Base-by-base conservation (phyloP, 2,888 invertebrate species). In the Microctonus hyperodae region DNA sequence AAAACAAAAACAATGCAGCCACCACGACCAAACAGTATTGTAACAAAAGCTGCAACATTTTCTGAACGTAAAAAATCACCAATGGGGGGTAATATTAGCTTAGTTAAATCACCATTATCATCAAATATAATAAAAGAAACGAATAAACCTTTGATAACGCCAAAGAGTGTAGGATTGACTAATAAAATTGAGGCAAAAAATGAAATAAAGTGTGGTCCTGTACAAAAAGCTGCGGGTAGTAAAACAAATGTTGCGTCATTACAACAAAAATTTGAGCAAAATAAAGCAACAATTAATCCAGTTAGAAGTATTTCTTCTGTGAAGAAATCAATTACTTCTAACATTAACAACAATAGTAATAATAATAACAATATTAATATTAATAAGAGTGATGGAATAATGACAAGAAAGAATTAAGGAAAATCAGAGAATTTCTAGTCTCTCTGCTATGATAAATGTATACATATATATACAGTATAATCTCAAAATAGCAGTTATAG, bases 251-350 rank as follows among this genome's bases (percentile, higher is more conserved):
- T 93, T 64, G 92, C 92, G 33, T 90, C 90, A 67, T 85, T 93
- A 74, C 93, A 93, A 77, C 92, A 92, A 76, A 92, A 91, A 81
- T 93, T 93, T 79, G 93, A 93, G 84, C 89, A 87, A 76, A 85
- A 84, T 60, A 79, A 76, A 60, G 70, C 64, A 11, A 69, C 67
- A 67, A 72, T 60, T 53, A 72, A 69, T 53, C 64, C 50, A 40
- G 16, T 22, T 60, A 60, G 16, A 35, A 62, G 33, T 61, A 35
- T 65, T 51, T 58, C 65, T 51, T 58, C 65, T 58, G 33, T 50
- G 44, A 59, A 77, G 66, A 74, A 72, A 69, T 68, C 72, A 33
- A 68, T 71, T 31, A 73, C 69, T 69, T 66, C 69, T 69, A 70
- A 65, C 69, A 69, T 65, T 56, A 48, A 20, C n/a, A 37, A 25